Evolutionary conservation across 2,113 vertebrate species (phyloP), one percentile per base, ranked within the genome.

Genomic region (Bungarus multicinctus): DNA sequence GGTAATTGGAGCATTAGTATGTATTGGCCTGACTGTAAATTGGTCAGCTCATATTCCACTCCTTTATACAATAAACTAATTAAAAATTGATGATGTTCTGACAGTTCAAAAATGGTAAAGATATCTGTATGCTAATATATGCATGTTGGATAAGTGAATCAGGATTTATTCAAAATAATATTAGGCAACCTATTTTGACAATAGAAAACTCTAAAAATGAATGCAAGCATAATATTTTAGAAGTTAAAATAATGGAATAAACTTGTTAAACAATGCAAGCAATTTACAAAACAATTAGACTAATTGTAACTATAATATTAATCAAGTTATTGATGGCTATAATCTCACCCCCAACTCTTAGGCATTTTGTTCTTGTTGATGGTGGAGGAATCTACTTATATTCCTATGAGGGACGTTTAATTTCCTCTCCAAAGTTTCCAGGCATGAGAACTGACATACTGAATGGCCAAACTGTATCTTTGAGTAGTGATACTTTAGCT

Each of bases 381-480:
- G 99, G 99, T 96, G 98, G 98, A 90, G 99, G 98, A 9, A 96
- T 99, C 94, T 99, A 98, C 95, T 97, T 98, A 93, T 99, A 99
- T 97, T 99, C 99, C 14, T 99, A 99, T 90, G 99, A 99, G 93
- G 99, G 99, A 6, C 98, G 98, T 92, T 97, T 99, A 57, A 98
- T 99, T 96, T 99, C 98, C 34, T 98, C 98, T 94, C 99, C 99
- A 14, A 99, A 98, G 97, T 98, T 99, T 92, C 98, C 98, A 16
- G 98, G 99, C 90, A 98, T 99, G 98, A 99, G 99, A 97, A 98
- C 98, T 55, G 99, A 99, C 94, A 97, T 98, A 97, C 96, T 99
- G 85, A 99, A 98, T 94, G 95, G 98, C 87, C 99, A 98, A 96
- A 98, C 98, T 1, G 97, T 99, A 89, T 99, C 99, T 11, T 97